Evolutionary conservation across 1,140 invertebrate species (phyloP), one percentile per base, ranked within the genome.

Genomic region (Bombus soroeensis): DNA sequence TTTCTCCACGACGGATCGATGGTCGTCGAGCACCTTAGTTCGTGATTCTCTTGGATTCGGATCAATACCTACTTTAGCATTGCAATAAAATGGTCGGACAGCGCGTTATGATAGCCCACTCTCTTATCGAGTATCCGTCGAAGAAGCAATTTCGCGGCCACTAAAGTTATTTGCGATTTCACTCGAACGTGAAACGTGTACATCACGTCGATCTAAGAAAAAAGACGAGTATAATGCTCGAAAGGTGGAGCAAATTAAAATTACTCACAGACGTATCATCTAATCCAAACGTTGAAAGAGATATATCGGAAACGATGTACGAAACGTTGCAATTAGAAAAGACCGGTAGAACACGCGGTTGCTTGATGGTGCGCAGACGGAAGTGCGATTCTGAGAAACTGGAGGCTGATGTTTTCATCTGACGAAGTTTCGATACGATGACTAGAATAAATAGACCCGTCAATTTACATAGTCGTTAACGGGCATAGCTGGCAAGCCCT

Each of bases 381-480:
- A 71, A 64, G 70, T 41, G 85, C 62, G 47, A 77, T 68, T 84
- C 71, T 75, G 85, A 87, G 86, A 90, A 77, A 91, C 87, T 91
- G 87, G 74, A 85, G 83, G 13, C 82, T 83, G 91, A 94, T 90
- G 91, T 93, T 91, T 93, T 92, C 90, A 91, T 93, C 89, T 77
- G 76, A 75, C 81, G 59, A 62, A 62, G 78, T 88, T 86, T 92
- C 88, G 89, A 93, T 93, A 89, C 90, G 91, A 92, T 85, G 90
- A 92, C 91, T 93, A 93, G 92, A 93, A 94, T 93, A 93, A 93
- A 94, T 93, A 94, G 92, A 94, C 87, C 84, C 90, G 92, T 93
- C 93, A 93, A 94, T 94, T 94, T 94, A 92, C 93, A 94, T 94
- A 93, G 90, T 94, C 92, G 92, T 94, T 93, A 93, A 92, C 92